Base-by-base conservation (phyloP, 2,888 invertebrate genomes). In the Diogma glabrata region DNA sequence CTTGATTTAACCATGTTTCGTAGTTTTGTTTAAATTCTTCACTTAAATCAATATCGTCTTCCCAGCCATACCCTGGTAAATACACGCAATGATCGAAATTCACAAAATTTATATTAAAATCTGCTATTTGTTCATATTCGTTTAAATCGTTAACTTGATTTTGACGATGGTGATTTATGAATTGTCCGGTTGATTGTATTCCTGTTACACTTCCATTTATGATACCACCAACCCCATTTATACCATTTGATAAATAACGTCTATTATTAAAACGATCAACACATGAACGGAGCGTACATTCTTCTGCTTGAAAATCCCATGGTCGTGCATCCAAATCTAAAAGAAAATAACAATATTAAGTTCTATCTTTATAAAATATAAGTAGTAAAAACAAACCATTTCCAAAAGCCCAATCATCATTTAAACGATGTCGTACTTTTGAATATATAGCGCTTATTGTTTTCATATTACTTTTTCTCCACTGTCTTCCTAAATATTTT, bases 341-440 rank as follows among this genome's bases (percentile, higher is more conserved):
- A 59, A 30, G 19, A 16, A 14, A 4, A 47, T n/a, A n/a, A n/a
- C n/a, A n/a, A n/a, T n/a, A 49, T 2, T n/a, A 19, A 49, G 12
- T 16, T 17, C 6, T 38, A 38, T 38, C 3, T 10, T 26, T 12
- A 23, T 50, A 12, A 43, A 52, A 47, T 8, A 43, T 19, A 26
- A 17, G 19, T 33, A 23, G 28, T 38, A 17, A 30, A 30, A 24
- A 53, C 61, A 65, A 67, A 82, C 81, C 89, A 74, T 99, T 99
- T 50, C 97, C 97, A 74, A 90, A 99, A 3, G 99, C 99, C 99
- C 99, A 99, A 69, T 99, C 99, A 67, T 99, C 99, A 64, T 96
- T 97, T 40, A 99, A 75, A 51, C 96, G 80, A 72, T 96, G 95
- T 23, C 95, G 78, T 3, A 92, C 91, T 76, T 97, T 96, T 53